Base-by-base conservation (phyloP, 2,888 invertebrate species). In the Steinernema scapterisci region DNA sequence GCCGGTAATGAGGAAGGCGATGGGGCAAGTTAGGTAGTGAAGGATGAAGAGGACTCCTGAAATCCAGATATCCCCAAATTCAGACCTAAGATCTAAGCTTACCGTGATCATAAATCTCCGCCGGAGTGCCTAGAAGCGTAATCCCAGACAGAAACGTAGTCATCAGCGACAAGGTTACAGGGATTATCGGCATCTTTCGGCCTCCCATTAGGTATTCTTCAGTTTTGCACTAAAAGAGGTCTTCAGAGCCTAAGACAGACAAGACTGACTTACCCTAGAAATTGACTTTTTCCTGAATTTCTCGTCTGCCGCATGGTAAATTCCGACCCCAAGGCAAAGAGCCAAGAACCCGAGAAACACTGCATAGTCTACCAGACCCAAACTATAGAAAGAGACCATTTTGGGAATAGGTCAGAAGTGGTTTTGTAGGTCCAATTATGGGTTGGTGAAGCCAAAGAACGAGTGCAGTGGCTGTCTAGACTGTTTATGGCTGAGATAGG, bases 201-300 rank as follows among this genome's bases (percentile, higher is more conserved):
- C 82, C 82, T 19, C 83, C 83, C 81, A 82, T 80, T 27, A 83
- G 77, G 70, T 83, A 83, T 38, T 83, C 83, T 45, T 83, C 83
- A 5, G 63, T 63, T 31, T 13, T 25, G 16, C 25, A 31, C 16
- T 23, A 3, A 54, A 25, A 54, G 5, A 3, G 9, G 9, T 25
- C 23, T 21, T 11, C 21, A 11, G 16, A 6, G 25, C 13, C 27
- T 7, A 21, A 13, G n/a, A 25, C 13, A 19, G 3, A n/a, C 48
- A 7, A 16, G 48, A 48, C 3, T 52, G 3, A 2, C 31, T 25
- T 11, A 13, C 31, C 31, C 25, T 31, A 1, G 16, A 7, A 5
- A 25, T 63, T 16, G 31, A 38, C 16, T 31, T 27, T 31, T 27
- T 63, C 31, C 27, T 63, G 6, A 63, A 25, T 27, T 63, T 63